phyloP scores from a whole-genome alignment of 2,797 vertebrate species.

The Helicolenus hilgendorfi region DNA sequence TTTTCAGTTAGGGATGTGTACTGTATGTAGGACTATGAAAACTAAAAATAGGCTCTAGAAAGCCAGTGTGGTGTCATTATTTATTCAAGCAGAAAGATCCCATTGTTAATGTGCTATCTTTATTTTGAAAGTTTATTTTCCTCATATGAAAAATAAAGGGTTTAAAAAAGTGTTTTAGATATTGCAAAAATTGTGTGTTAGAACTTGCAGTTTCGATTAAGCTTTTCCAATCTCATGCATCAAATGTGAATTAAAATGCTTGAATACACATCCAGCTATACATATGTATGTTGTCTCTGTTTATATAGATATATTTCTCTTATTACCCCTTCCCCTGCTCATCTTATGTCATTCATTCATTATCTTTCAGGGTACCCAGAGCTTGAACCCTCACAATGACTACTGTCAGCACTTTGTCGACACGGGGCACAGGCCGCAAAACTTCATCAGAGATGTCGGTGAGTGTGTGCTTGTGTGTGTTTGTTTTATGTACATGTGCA shows the following conservation, averaged over 20 bases:
- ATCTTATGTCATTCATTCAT: neutral
- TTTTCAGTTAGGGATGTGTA: neutral
- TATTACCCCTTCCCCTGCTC: neutral
- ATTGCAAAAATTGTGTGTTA: neutral
- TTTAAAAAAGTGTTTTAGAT: neutral
- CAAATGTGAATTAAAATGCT: neutral
- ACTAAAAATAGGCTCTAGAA: neutral
- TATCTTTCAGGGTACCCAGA: conserved; percentile 94
- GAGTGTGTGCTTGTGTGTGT: conserved; percentile 65
- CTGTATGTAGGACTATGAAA: neutral
- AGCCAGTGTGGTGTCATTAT: neutral
- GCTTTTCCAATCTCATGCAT: neutral
- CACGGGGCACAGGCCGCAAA: conserved; percentile 97
- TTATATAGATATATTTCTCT: neutral
- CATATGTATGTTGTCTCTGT: neutral
- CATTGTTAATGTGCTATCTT: neutral
- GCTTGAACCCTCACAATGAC: conserved; percentile 98
- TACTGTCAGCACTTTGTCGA: conserved; percentile 99
- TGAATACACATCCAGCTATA: neutral
- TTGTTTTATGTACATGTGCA: neutral
- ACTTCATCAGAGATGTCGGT: conserved; percentile 99
- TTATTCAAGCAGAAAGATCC: neutral
- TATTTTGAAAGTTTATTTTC: neutral
- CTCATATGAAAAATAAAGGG: neutral
- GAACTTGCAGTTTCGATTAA: neutral